Conservation (phyloP, 2,797 vertebrate species). For the Sebastes reedi region DNA sequence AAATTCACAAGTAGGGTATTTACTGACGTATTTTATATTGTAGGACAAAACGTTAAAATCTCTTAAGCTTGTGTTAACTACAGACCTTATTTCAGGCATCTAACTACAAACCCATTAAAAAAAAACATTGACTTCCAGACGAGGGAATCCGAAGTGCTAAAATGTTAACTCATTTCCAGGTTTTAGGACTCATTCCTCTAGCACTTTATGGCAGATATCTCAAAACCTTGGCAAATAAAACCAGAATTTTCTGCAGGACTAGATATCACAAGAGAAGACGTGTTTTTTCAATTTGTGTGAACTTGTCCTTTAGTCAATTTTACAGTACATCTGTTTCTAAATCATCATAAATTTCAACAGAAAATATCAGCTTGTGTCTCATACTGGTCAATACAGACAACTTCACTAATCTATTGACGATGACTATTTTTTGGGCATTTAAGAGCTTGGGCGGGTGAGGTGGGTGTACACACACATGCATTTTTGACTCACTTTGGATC, state of each 20-base stretch:
- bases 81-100: too few species aligned
- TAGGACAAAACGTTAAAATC: too few species aligned
- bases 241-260: not conserved
- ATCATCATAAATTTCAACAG: not conserved
- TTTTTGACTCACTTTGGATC: conserved; percentile 77
- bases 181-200: too few species aligned
- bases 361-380: not conserved
- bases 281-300: not conserved
- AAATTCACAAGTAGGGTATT: too few species aligned
- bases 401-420: not conserved
- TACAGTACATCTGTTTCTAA: not conserved
- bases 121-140: too few species aligned
- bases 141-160: too few species aligned
- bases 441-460: not conserved
- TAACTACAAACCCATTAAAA: too few species aligned
- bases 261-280: not conserved
- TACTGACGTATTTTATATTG: too few species aligned
- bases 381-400: not conserved
- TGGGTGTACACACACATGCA: not conserved
- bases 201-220: not conserved
- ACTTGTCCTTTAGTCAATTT: not conserved
- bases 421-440: not conserved
- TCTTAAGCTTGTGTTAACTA: too few species aligned
- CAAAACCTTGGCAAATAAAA: not conserved
- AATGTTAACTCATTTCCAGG: too few species aligned